These are phyloP conservation scores for Mermis nigrescens DNA, from an alignment of 2,888 invertebrate species.

Conservation along the genomic window DNA sequence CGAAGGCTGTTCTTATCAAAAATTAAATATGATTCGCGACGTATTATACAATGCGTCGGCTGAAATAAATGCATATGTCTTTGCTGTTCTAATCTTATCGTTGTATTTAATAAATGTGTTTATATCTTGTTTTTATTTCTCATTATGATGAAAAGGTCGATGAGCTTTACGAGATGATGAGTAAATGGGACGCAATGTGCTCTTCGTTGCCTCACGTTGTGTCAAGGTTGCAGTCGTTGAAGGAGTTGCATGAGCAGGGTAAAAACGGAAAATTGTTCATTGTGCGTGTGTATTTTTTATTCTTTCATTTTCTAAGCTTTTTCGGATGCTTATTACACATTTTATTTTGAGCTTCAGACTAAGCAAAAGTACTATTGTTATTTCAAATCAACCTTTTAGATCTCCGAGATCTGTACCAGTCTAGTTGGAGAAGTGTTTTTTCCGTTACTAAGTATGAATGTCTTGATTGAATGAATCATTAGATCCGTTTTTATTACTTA, in stretches of 20 bases:
- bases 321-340: neutral
- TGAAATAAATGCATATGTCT: neutral
- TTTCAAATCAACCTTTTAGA: too few species aligned
- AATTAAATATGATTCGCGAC: neutral
- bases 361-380: too few species aligned
- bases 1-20: too few species aligned
- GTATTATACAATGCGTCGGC: neutral
- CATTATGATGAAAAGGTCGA: conserved; percentile 45
- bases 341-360: conserved; percentile 4
- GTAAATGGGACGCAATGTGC: conserved; percentile 60
- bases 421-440: too few species aligned
- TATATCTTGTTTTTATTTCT: neutral
- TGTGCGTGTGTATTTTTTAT: neutral
- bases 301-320: neutral
- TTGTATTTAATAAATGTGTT: neutral
- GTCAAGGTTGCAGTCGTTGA: conserved; percentile 64
- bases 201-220: conserved; percentile 58
- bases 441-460: too few species aligned
- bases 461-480: too few species aligned
- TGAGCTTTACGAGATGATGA: conserved; percentile 65
- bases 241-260: conserved; percentile 76
- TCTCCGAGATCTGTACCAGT: too few species aligned
- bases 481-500: too few species aligned
- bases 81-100: neutral
- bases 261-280: conserved; percentile 15